Evolutionary conservation across 2,797 vertebrate species (phyloP).

Genomic region (Trematomus bernacchii): DNA sequence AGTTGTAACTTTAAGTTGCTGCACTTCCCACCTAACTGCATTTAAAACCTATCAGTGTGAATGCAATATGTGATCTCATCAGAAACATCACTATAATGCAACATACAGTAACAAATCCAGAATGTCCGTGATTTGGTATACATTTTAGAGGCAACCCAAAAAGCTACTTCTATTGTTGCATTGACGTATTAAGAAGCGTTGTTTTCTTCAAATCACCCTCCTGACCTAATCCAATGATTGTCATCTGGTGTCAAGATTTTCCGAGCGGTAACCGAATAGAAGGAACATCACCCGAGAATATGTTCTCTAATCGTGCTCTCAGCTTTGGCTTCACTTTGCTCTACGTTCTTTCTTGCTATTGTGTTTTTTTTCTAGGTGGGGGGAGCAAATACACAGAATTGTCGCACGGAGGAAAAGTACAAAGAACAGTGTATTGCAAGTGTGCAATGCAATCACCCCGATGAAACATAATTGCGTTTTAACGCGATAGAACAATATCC

Average conservation of each 20-base stretch:
- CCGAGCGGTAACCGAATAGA: constrained; percentile 63
- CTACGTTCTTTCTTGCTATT: constrained; percentile 45
- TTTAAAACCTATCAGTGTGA: constrained; percentile 20
- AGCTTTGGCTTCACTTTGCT: constrained; percentile 53
- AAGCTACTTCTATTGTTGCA: constrained; percentile 48
- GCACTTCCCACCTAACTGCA: neutral
- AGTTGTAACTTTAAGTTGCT: neutral
- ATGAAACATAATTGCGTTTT: constrained; percentile 84
- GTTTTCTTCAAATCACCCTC: constrained; percentile 63
- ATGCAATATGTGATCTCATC: constrained; percentile 13
- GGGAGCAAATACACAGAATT: constrained; percentile 49
- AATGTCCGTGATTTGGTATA: constrained; percentile 18
- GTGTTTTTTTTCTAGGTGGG: constrained; percentile 2
- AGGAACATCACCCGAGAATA: constrained; percentile 47
- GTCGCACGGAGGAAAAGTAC: constrained; percentile 45
- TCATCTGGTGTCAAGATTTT: constrained; percentile 57
- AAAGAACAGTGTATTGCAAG: constrained; percentile 65
- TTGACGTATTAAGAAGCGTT: constrained; percentile 35
- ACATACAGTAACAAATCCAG: constrained; percentile 5
- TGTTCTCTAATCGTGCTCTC: constrained; percentile 55
- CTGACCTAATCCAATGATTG: constrained; percentile 66
- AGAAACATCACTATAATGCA: constrained; percentile 12
- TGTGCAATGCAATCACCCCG: constrained; percentile 69
- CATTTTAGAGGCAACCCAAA: constrained; percentile 29
- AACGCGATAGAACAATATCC: constrained; percentile 84